Conservation (phyloP, 2,113 vertebrate species). For the Athene noctua region DNA sequence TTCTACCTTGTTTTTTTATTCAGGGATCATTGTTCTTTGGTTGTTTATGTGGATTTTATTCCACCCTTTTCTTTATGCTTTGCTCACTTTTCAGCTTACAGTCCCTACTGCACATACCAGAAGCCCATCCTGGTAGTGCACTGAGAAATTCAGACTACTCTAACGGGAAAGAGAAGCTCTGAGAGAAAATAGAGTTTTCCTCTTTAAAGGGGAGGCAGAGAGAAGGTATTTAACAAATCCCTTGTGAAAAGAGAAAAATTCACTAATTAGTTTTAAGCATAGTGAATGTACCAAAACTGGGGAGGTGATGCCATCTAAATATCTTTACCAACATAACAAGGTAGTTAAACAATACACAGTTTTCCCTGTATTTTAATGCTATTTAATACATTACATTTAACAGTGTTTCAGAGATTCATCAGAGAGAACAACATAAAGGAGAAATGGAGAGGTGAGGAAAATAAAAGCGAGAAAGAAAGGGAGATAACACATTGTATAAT, state of each 20-base stretch:
- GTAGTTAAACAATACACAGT: background rate
- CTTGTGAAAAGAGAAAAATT: background rate
- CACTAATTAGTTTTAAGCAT: background rate
- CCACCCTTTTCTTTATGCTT: background rate
- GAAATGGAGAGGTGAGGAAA: background rate
- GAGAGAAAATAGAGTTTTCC: background rate
- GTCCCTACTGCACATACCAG: background rate
- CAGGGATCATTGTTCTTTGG: background rate
- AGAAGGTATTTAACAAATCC: background rate
- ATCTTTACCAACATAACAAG: background rate
- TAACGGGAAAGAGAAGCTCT: background rate
- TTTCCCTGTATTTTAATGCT: background rate
- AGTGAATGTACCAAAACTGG: background rate
- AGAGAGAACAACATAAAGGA: background rate
- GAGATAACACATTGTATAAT: background rate
- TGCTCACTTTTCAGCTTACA: background rate
- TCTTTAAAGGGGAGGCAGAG: background rate
- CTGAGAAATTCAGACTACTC: background rate
- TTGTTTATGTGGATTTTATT: conserved; percentile 23
- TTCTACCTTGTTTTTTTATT: conserved; percentile 40
- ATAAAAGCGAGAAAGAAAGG: background rate
- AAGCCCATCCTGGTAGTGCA: background rate
- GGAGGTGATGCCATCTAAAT: background rate
- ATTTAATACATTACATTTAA: background rate
- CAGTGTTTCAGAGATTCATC: background rate